phyloP scores from a whole-genome alignment of 2,113 vertebrate species.

The Shinisaurus crocodilurus region DNA sequence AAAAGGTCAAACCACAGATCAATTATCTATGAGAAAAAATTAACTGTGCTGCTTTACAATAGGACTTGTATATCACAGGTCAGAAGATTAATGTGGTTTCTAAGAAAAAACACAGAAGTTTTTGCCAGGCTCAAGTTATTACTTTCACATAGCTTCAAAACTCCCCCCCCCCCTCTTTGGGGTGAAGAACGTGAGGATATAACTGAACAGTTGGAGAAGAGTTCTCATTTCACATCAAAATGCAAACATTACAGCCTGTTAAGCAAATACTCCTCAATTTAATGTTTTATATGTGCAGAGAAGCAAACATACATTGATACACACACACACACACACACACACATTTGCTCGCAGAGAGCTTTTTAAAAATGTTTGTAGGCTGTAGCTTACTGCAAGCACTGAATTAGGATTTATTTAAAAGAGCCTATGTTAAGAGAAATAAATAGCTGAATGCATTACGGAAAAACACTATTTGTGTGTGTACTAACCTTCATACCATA shows the following conservation, averaged over 20 bases:
- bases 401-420: slow-evolving; percentile 35
- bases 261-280: slow-evolving; percentile 1
- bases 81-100: slow-evolving; percentile 40
- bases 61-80: neutral
- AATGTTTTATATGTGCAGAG: slow-evolving; percentile 38
- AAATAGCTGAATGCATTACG: slow-evolving; percentile 58
- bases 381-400: slow-evolving; percentile 36
- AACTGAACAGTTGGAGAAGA: slow-evolving; percentile 59
- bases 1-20: slow-evolving; percentile 7
- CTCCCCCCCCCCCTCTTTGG: neutral
- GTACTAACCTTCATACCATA: slow-evolving; percentile 75
- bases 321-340: neutral
- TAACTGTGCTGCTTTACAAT: slow-evolving; percentile 43
- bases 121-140: slow-evolving; percentile 41
- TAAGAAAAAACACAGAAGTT: slow-evolving; percentile 48
- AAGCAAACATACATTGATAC: slow-evolving; percentile 50
- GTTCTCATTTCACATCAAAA: slow-evolving; percentile 48
- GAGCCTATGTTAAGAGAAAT: slow-evolving; percentile 55
- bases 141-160: slow-evolving; percentile 38
- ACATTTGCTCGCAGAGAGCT: slow-evolving; percentile 46
- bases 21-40: slow-evolving; percentile 30
- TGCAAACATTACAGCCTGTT: slow-evolving; percentile 36
- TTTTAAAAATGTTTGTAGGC: slow-evolving; percentile 46
- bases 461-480: slow-evolving; percentile 46
- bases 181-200: neutral